Conservation (phyloP, 2,113 vertebrate species). For the Polypterus senegalus region DNA sequence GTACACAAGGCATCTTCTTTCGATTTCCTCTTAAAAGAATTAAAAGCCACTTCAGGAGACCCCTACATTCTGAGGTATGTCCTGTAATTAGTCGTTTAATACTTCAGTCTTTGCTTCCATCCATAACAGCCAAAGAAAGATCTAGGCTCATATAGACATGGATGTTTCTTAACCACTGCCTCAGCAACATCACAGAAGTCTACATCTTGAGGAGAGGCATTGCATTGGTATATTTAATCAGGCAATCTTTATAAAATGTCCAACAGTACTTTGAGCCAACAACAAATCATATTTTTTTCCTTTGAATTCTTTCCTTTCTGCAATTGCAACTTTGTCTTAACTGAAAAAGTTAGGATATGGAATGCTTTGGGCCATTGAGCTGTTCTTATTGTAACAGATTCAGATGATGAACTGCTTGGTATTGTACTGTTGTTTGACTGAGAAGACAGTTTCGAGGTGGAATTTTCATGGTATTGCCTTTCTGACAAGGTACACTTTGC, state of each 20-base stretch:
- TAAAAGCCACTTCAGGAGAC: constrained; percentile 1
- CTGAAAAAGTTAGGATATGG: constrained; percentile 2
- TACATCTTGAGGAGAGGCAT: constrained; percentile 1
- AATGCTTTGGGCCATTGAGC: constrained; percentile 1
- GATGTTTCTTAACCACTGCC: constrained; percentile 3
- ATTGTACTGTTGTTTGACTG: not conserved
- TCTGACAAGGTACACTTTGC: no score
- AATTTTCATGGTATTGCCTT: not conserved
- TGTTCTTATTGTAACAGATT: not conserved
- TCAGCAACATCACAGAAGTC: not conserved
- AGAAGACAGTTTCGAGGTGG: not conserved
- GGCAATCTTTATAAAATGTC: not conserved
- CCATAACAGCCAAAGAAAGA: not conserved
- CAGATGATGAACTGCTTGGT: not conserved
- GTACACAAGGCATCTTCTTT: no score
- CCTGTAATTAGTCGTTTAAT: not conserved
- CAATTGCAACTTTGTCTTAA: constrained; percentile 2
- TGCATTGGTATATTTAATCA: constrained; percentile 3
- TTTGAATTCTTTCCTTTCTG: not conserved
- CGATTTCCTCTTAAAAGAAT: not conserved
- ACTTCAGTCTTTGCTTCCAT: constrained; percentile 6
- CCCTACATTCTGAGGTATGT: not conserved
- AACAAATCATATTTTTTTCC: not conserved
- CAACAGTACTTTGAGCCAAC: not conserved
- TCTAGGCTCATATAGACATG: constrained; percentile 3